Conservation (phyloP, 2,888 invertebrate genomes). For the Gibbula magus region DNA sequence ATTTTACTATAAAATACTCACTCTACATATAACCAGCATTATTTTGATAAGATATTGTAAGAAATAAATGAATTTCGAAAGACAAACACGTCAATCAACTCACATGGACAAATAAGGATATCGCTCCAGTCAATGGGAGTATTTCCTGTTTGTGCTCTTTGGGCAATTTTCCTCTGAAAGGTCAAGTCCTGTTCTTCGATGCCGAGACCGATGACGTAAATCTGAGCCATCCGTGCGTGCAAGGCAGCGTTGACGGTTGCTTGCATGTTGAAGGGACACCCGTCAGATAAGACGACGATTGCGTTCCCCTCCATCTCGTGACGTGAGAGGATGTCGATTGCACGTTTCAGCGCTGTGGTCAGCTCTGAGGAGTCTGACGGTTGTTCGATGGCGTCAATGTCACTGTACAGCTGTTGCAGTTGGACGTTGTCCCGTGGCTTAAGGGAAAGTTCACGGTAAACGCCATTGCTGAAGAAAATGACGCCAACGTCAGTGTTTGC, state of each 20-base stretch:
- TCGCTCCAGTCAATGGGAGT: slow-evolving; percentile 25
- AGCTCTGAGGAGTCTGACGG: slow-evolving; percentile 22
- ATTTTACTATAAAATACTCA: too few relatives aligned
- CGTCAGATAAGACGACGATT: slow-evolving; percentile 24
- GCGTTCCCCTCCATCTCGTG: slow-evolving; percentile 22
- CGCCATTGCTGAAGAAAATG: slow-evolving; percentile 28
- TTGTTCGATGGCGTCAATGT: slow-evolving; percentile 11
- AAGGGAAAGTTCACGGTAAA: slow-evolving; percentile 19
- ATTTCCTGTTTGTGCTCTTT: neutral
- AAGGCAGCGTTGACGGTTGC: neutral
- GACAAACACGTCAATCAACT: neutral
- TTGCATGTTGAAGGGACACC: slow-evolving; percentile 18
- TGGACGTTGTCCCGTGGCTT: neutral
- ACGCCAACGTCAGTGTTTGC: slow-evolving; percentile 28
- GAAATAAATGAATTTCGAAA: neutral
- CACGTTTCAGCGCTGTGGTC: neutral
- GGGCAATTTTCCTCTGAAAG: slow-evolving; percentile 16
- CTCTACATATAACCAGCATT: too few relatives aligned
- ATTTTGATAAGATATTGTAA: too few relatives aligned
- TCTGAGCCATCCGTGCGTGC: neutral
- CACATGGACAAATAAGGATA: slow-evolving; percentile 23
- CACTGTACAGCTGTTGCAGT: neutral
- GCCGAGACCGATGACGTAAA: slow-evolving; percentile 18
- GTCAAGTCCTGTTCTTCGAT: slow-evolving; percentile 14
- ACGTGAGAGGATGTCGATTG: neutral